A percentile compares a stretch with the other conserved stretches of the same genome.
These are phyloP conservation scores for Serranochromis macrocephalus DNA, from an alignment of 2,113 vertebrate species.

Conservation along the genomic window DNA sequence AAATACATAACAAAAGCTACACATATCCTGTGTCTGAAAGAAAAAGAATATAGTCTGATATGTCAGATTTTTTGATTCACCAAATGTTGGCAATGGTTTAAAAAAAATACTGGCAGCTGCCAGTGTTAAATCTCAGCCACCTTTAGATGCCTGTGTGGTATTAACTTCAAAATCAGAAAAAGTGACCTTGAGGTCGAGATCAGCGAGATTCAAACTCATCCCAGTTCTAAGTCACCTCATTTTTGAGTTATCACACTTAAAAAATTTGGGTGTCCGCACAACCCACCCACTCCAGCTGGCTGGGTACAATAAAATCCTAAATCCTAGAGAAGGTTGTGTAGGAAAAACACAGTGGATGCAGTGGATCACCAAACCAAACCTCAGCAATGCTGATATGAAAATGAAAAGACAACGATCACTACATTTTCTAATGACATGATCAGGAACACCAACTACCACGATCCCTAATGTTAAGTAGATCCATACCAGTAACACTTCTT, in stretches of 20 bases:
- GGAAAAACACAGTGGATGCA: background rate
- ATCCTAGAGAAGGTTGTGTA: background rate
- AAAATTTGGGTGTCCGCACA: background rate
- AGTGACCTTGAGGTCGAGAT: background rate
- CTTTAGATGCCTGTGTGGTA: accelerated
- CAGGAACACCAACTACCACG: background rate
- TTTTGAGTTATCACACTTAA: background rate
- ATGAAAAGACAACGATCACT: background rate
- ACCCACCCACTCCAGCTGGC: background rate
- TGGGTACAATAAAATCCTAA: background rate
- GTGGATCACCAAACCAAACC: background rate
- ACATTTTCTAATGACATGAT: background rate
- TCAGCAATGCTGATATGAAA: background rate
- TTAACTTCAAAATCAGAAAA: background rate
- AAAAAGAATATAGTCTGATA: background rate
- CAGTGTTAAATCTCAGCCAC: background rate
- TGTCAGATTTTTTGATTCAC: background rate
- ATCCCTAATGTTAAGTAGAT: background rate
- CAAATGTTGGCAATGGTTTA: background rate
- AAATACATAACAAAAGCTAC: background rate
- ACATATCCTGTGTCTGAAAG: accelerated
- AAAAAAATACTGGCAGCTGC: background rate
- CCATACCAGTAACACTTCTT: background rate
- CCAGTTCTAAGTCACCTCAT: background rate
- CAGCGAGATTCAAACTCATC: background rate